Evolutionary conservation across 2,797 vertebrate species (phyloP).

Genomic region (Rhincodon typus): DNA sequence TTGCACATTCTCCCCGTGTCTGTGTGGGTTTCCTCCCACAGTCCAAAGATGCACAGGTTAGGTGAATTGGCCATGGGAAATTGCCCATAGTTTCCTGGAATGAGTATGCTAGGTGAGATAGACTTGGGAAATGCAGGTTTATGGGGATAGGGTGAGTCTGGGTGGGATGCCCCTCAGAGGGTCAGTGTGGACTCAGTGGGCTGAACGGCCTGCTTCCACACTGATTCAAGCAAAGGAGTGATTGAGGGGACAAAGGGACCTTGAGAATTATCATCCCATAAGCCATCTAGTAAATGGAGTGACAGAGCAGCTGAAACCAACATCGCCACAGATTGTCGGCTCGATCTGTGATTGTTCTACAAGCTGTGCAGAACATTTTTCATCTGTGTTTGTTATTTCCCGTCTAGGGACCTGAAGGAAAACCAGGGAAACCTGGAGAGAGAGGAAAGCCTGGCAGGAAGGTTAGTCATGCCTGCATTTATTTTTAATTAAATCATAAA

Average conservation of each 20-base stretch:
- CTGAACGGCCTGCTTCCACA: no score
- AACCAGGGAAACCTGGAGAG: slow-evolving; percentile 84
- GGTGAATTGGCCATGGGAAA: no score
- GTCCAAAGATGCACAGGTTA: no score
- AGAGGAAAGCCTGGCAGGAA: slow-evolving; percentile 81
- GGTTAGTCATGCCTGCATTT: slow-evolving; percentile 53
- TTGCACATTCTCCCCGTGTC: no score
- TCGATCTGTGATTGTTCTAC: neutral
- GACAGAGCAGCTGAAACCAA: neutral
- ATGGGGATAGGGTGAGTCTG: no score
- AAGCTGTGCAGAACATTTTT: neutral
- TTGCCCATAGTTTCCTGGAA: no score
- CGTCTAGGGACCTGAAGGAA: slow-evolving; percentile 84
- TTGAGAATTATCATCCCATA: neutral
- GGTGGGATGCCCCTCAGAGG: no score
- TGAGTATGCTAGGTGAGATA: no score
- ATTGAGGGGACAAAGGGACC: neutral
- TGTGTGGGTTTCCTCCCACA: no score
- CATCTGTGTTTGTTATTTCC: neutral
- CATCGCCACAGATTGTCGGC: neutral
- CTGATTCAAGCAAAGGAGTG: neutral
- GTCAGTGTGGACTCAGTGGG: no score
- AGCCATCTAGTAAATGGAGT: neutral
- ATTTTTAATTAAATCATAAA: accelerated
- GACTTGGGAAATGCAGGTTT: no score